Evolutionary conservation across 2,888 invertebrate genomes (phyloP).

Genomic region (Sialis lutaria): DNA sequence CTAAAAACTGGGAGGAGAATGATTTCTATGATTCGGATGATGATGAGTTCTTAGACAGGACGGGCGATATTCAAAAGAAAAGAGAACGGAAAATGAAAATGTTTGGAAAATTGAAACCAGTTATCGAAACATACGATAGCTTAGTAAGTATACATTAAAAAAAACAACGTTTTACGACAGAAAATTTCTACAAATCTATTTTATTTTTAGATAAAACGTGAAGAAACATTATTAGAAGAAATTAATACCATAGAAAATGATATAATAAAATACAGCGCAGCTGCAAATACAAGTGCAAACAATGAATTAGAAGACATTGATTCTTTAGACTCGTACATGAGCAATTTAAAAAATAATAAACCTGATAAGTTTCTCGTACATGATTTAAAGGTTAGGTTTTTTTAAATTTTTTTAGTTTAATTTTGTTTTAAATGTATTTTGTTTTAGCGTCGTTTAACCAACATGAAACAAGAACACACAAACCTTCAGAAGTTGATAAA

Average conservation of each 20-base stretch:
- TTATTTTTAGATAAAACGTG: constrained; percentile 38
- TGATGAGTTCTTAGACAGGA: constrained; percentile 87
- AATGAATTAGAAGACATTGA: constrained; percentile 34
- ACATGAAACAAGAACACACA: constrained; percentile 48
- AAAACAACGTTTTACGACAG: background rate
- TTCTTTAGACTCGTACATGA: constrained; percentile 74
- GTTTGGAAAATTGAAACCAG: constrained; percentile 35
- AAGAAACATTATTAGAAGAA: constrained; percentile 27
- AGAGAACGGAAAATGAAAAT: constrained; percentile 57
- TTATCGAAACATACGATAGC: constrained; percentile 44
- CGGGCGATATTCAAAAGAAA: constrained; percentile 81
- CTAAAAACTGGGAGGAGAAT: constrained; percentile 66
- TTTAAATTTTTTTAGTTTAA: constrained; percentile 1
- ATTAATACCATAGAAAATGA: constrained; percentile 40
- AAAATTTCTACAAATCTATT: constrained; percentile 8
- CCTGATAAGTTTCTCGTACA: constrained; percentile 37
- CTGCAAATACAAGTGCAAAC: constrained; percentile 18
- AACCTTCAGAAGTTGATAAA: constrained; percentile 54
- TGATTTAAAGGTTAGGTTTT: constrained; percentile 40
- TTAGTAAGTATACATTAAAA: constrained; percentile 29
- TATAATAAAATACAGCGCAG: constrained; percentile 19
- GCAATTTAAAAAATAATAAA: constrained; percentile 30
- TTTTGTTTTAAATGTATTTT: constrained; percentile 14
- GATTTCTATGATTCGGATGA: constrained; percentile 92
- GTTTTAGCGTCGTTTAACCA: constrained; percentile 41